Evolutionary conservation across 30 jellyfish, hydroid and myxozoan species (phyloP), one percentile per base, ranked within the genome.

Genomic region (Chrysaora quinquecirrha): DNA sequence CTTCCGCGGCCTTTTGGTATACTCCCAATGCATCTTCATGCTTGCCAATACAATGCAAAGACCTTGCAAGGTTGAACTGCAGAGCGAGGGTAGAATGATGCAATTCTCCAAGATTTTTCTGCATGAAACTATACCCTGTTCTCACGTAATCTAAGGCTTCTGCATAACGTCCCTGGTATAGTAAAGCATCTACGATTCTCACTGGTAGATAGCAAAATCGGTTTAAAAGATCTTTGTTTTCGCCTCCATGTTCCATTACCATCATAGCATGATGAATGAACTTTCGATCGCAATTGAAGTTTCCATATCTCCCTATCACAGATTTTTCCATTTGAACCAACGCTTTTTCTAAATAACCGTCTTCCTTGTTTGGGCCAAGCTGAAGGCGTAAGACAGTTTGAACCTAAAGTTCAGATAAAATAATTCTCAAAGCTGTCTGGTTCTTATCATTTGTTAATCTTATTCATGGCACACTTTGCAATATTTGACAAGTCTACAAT

Each of bases 291-390:
- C 50, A 27, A 25, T 65, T 14, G 29, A 52, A 76, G 29, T 76
- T 76, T 21, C 79, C 69, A 38, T 58, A 76, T 65, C 88, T 73
- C 20, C 88, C 88, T 31, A 10, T 68, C 43, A 76, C 88, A 34
- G 61, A 46, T 0, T 33, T 34, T 28, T 60, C 50, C 70, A 76
- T 76, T 63, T 30, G 71, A 27, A 2, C 33, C 35, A 76, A 61
- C 3, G 79, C 64, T 9, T 76, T 76, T 32, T 76, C 88, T 1
- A 76, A 35, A 46, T 76, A 48, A 0, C 18, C 29, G 49, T 19
- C 38, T 35, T n/a, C 47, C n/a, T 76, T 73, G 20, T 34, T 34
- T 0, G 79, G 70, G 16, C 32, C 79, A 1, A 76, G 47, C 46
- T 35, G 66, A 3, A 76, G 64, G 19, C 28, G 88, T 18, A 76